Evolutionary conservation across 2,888 invertebrate species (phyloP), one percentile per base, ranked within the genome.

Genomic region (Dorcus parallelipipedus): DNA sequence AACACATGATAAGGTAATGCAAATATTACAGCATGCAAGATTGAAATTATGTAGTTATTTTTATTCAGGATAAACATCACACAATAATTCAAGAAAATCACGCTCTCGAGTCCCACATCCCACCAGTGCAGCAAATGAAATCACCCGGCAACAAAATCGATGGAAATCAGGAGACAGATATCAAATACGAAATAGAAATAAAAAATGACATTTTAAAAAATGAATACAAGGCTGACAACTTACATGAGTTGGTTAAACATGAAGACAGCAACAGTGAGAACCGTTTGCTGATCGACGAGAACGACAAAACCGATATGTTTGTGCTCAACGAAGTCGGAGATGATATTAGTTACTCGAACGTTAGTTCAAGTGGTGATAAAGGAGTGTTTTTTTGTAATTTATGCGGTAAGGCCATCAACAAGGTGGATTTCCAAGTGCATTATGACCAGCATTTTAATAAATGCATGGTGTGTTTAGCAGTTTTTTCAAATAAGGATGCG

Each of bases 401-500:
- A 39, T 80, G 80, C 63, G 76, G 76, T 9, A 76, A 76, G 58
- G 67, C 71, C n/a, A 76, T 71, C 58, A 70, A 71, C 7, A 76
- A 75, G 60, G 66, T 71, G 17, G 73, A 72, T 48, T 76, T 78
- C 63, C 73, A 79, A 58, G 64, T 65, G 38, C 79, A 79, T 65
- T 80, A 76, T 62, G 73, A 75, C 38, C 69, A 69, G 54, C 80
- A 80, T 65, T 78, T 78, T 65, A 70, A 71, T 53, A 79, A 77
- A 61, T 80, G 79, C 60, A 62, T 67, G 3, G 61, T 68, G 4
- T 83, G 83, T 64, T 76, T 75, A 48, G 69, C 78, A 26, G 77
- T 78, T 54, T 82, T 82, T 65, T 77, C 78, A 5, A 80, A 76
- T 62, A 68, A 78, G 38, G 81, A 82, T 38, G 74, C 76, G n/a